Conservation (phyloP, 2,888 invertebrate species). For the Meiosimyza platycephala region DNA sequence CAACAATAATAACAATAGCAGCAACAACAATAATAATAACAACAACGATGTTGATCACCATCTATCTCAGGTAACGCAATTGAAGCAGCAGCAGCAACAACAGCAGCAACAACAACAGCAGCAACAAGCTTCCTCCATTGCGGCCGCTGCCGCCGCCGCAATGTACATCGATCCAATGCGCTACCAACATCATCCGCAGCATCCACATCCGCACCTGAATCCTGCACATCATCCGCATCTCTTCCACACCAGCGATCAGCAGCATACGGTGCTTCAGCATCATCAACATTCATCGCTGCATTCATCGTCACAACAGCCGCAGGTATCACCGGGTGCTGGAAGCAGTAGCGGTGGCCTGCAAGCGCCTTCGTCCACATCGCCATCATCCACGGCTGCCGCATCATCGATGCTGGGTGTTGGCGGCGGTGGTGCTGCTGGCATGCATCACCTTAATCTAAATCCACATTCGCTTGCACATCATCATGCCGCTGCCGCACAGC, state of each 20-base stretch:
- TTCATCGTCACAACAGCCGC: conserved; percentile 44
- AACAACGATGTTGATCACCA: conserved; percentile 55
- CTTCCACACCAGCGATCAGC: conserved; percentile 65
- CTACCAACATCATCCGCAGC: conserved; percentile 63
- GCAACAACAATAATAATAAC: conserved; percentile 52
- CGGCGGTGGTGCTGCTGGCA: conserved; percentile 50
- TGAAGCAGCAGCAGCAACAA: conserved; percentile 41
- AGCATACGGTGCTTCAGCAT: conserved; percentile 58
- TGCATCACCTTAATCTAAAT: conserved; percentile 65
- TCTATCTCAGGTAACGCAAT: conserved; percentile 57
- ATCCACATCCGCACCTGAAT: conserved; percentile 66
- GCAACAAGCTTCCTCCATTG: conserved; percentile 64
- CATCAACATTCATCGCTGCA: conserved; percentile 41
- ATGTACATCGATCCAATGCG: conserved; percentile 68
- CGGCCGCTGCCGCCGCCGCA: conserved; percentile 67
- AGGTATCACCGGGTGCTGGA: conserved; percentile 60
- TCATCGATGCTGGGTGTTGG: conserved; percentile 59
- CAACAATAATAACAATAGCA: conserved; percentile 53
- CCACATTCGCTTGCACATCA: conserved; percentile 58
- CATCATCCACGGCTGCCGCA: conserved; percentile 59
- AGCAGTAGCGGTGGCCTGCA: conserved; percentile 59
- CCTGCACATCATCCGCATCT: conserved; percentile 66
- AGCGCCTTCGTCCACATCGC: conserved; percentile 52
- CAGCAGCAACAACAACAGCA: conserved; percentile 54
- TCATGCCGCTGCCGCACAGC: conserved; percentile 64